These are phyloP conservation scores for Corythoichthys haematopterus DNA, from an alignment of 2,113 vertebrate species.

Conservation along the genomic window DNA sequence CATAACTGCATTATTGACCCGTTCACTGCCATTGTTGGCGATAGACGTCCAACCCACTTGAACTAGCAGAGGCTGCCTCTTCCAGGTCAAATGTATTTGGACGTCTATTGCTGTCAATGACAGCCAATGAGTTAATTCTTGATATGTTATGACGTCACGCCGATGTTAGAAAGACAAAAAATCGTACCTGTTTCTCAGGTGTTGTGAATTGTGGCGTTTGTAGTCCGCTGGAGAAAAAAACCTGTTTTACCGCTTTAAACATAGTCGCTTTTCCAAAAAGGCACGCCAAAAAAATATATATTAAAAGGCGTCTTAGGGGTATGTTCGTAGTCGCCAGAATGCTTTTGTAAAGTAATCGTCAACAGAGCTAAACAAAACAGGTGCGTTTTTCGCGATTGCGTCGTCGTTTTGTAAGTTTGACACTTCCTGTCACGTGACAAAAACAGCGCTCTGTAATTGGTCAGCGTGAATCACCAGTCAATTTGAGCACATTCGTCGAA, in stretches of 20 bases:
- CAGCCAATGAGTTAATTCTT: too few species aligned
- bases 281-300: not conserved
- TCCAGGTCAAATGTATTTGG: too few species aligned
- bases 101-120: too few species aligned
- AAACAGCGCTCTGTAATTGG: not conserved
- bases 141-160: not conserved
- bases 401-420: not conserved
- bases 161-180: not conserved
- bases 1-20: too few species aligned
- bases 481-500: not conserved
- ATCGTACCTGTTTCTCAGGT: constrained; percentile 30
- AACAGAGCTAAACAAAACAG: too few species aligned
- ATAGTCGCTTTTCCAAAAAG: constrained; percentile 38
- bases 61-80: too few species aligned
- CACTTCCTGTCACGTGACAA: not conserved
- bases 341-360: not conserved
- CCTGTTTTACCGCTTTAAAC: constrained; percentile 70
- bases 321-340: not conserved
- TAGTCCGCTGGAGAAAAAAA: constrained; percentile 64
- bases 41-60: too few species aligned
- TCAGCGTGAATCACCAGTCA: too few species aligned
- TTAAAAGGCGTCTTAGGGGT: not conserved
- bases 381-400: too few species aligned
- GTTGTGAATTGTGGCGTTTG: constrained; percentile 65
- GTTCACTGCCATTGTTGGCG: too few species aligned